phyloP scores from a whole-genome alignment of 1,140 invertebrate genomes.

The Drosophila guanche region DNA sequence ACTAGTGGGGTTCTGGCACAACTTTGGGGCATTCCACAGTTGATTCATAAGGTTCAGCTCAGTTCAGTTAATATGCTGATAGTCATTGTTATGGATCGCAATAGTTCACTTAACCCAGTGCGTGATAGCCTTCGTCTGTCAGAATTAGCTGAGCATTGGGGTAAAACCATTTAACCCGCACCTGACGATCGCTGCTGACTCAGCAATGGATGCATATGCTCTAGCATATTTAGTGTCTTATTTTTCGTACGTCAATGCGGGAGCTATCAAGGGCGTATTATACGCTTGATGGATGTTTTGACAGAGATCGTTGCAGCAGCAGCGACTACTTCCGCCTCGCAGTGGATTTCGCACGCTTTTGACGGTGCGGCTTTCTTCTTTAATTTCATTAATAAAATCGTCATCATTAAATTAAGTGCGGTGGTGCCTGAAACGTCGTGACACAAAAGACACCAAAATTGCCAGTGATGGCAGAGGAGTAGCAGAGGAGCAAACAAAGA shows the following conservation, averaged over 20 bases:
- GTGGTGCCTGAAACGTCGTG: slow-evolving; percentile 56
- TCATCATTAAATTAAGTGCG: slow-evolving; percentile 75
- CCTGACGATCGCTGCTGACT: slow-evolving; percentile 28
- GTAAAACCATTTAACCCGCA: slow-evolving; percentile 52
- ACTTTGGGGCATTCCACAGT: slow-evolving; percentile 25
- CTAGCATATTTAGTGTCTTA: slow-evolving; percentile 5
- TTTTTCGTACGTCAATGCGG: slow-evolving; percentile 29
- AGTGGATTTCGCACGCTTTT: slow-evolving; percentile 72
- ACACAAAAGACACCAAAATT: slow-evolving; percentile 44
- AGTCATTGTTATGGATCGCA: slow-evolving; percentile 37
- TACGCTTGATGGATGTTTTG: slow-evolving; percentile 38
- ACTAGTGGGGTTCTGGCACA: slow-evolving; percentile 32
- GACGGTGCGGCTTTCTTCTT: slow-evolving; percentile 67
- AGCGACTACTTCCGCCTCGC: slow-evolving; percentile 57
- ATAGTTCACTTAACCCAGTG: slow-evolving; percentile 56
- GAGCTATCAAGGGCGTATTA: slow-evolving; percentile 58
- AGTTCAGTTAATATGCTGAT: slow-evolving; percentile 32
- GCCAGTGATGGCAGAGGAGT: slow-evolving; percentile 2
- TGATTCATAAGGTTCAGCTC: slow-evolving; percentile 59
- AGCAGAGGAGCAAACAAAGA: slow-evolving; percentile 5
- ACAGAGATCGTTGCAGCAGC: slow-evolving; percentile 9
- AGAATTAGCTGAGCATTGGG: slow-evolving; percentile 53
- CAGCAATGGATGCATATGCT: slow-evolving; percentile 21
- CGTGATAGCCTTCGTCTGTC: slow-evolving; percentile 60
- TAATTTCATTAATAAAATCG: slow-evolving; percentile 77